phyloP scores from a whole-genome alignment of 2,888 invertebrate genomes.

The Homarus gammarus region DNA sequence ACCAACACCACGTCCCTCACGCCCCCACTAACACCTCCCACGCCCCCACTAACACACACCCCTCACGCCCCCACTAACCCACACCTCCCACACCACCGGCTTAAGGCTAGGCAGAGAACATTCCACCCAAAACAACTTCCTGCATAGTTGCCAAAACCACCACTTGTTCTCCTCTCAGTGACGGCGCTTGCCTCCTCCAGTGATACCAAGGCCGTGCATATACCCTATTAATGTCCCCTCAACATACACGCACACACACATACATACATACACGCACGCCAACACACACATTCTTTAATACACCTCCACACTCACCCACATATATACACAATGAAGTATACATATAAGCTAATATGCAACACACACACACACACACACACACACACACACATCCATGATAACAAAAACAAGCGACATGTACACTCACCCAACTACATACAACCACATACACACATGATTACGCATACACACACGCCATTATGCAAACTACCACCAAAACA shows the following conservation, averaged over 20 bases:
- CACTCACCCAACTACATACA: neutral
- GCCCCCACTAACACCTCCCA: no score
- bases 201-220: neutral
- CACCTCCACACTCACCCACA: neutral
- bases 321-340: no score
- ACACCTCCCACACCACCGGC: neutral
- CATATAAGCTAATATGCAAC: no score
- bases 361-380: no score
- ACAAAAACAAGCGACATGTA: no score
- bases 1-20: no score
- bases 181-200: neutral
- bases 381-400: no score
- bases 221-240: neutral
- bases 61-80: neutral
- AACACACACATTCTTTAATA: neutral
- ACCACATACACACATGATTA: neutral
- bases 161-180: neutral
- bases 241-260: no score
- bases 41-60: neutral
- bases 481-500: no score
- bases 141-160: conserved; percentile 7
- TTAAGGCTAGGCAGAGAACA: neutral
- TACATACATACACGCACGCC: neutral
- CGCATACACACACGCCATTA: conserved; percentile 16
- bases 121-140: neutral